These are phyloP conservation scores for Pseudochirops cupreus DNA, from an alignment of 2,797 vertebrate species.

Conservation along the genomic window DNA sequence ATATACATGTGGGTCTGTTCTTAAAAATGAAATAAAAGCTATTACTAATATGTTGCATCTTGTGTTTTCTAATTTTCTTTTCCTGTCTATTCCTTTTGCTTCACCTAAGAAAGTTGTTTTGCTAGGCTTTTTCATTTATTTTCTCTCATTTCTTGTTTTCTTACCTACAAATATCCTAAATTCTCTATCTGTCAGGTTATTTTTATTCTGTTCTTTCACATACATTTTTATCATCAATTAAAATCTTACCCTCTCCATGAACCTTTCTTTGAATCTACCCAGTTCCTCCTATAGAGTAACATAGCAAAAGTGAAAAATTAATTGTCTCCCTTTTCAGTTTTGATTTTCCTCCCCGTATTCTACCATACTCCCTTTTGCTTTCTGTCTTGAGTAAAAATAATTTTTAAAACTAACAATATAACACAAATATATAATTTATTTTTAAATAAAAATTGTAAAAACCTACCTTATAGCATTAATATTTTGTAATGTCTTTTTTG, in stretches of 20 bases:
- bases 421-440: neutral
- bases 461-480: neutral
- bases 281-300: neutral
- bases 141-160: neutral
- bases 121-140: neutral
- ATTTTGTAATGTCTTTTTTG: neutral
- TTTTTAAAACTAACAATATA: neutral
- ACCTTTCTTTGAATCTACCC: neutral
- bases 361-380: neutral
- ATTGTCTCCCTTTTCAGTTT: neutral
- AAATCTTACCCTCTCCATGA: neutral
- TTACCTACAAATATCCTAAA: neutral
- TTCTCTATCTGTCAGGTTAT: neutral
- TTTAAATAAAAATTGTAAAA: neutral
- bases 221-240: neutral
- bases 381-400: neutral
- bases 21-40: conserved; percentile 46
- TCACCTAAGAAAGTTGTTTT: neutral
- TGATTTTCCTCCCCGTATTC: neutral
- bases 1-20: conserved; percentile 13
- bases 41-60: neutral
- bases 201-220: neutral
- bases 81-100: neutral
- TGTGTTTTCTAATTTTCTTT: conserved; percentile 46
- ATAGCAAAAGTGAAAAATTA: neutral